phyloP scores from a whole-genome alignment of 1,140 invertebrate species.

The Ooceraea biroi region DNA sequence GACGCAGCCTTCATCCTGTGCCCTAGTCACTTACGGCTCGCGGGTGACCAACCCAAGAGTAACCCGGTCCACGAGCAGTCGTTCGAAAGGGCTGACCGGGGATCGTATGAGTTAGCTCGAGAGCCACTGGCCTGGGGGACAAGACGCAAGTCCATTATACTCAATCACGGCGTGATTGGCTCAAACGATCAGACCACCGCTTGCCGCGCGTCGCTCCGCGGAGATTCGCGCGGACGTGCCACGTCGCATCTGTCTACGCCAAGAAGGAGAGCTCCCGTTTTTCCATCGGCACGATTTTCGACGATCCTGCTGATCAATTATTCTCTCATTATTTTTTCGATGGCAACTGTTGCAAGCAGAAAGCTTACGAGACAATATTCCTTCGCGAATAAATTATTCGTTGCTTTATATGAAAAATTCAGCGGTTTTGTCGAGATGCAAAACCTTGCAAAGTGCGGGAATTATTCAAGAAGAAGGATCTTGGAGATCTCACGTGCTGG shows the following conservation, averaged over 20 bases:
- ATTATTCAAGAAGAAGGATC: too few relatives aligned
- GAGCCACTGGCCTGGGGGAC: slow-evolving; percentile 85
- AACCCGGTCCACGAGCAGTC: slow-evolving; percentile 51
- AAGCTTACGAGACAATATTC: too few relatives aligned
- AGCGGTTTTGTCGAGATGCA: too few relatives aligned
- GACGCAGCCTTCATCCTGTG: slow-evolving; percentile 85
- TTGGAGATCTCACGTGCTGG: background rate
- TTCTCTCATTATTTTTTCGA: too few relatives aligned
- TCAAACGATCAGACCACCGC: slow-evolving; percentile 86
- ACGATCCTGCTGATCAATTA: background rate
- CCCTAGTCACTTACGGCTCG: slow-evolving; percentile 84
- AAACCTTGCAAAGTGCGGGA: too few relatives aligned
- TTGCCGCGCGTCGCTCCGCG: slow-evolving; percentile 78
- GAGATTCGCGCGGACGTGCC: slow-evolving; percentile 72
- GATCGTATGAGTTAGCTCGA: slow-evolving; percentile 71
- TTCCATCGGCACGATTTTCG: background rate
- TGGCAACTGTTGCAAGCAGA: too few relatives aligned
- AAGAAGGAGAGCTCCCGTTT: slow-evolving; percentile 69
- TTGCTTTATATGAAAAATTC: too few relatives aligned
- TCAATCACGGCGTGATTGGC: slow-evolving; percentile 86
- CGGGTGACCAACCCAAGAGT: slow-evolving; percentile 83
- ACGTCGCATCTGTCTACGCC: slow-evolving; percentile 68
- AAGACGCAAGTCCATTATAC: slow-evolving; percentile 87
- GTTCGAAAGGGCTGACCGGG: slow-evolving; percentile 46
- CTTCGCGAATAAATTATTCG: too few relatives aligned